phyloP scores from a whole-genome alignment of 2,888 invertebrate species.

The Napeogenes sylphis region DNA sequence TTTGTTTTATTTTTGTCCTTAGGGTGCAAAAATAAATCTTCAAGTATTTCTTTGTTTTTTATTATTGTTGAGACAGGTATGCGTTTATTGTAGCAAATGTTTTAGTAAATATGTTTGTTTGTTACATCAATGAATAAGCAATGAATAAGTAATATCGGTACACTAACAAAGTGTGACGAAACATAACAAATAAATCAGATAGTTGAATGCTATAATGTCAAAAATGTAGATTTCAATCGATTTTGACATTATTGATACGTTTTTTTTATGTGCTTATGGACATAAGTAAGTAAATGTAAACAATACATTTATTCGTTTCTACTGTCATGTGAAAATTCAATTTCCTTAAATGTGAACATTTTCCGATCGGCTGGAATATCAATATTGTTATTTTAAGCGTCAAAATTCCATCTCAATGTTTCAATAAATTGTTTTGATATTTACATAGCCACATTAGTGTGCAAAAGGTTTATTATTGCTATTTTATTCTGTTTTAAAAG shows the following conservation, averaged over 20 bases:
- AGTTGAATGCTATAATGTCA: no score
- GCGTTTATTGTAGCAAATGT: no score
- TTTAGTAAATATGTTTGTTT: no score
- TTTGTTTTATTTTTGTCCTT: slow-evolving; percentile 1
- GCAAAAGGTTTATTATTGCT: no score
- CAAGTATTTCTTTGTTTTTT: no score
- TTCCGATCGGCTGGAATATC: slow-evolving; percentile 46
- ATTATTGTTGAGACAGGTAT: no score
- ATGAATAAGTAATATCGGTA: no score
- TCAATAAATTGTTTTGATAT: slow-evolving; percentile 10
- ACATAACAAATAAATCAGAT: no score
- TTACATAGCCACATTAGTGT: background rate
- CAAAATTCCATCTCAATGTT: slow-evolving; percentile 17
- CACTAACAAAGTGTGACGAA: no score
- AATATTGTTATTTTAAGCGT: slow-evolving; percentile 41
- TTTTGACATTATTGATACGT: background rate
- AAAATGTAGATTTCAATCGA: no score
- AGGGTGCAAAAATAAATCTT: background rate
- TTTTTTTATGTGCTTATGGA: background rate
- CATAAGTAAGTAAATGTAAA: slow-evolving; percentile 12
- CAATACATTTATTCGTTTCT: slow-evolving; percentile 29
- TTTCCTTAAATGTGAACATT: slow-evolving; percentile 57
- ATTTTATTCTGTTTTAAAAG: no score
- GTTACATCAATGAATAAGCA: no score
- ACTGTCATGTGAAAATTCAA: slow-evolving; percentile 54